phyloP scores from a whole-genome alignment of 2,888 invertebrate genomes.

The Drosophila tanythrix region DNA sequence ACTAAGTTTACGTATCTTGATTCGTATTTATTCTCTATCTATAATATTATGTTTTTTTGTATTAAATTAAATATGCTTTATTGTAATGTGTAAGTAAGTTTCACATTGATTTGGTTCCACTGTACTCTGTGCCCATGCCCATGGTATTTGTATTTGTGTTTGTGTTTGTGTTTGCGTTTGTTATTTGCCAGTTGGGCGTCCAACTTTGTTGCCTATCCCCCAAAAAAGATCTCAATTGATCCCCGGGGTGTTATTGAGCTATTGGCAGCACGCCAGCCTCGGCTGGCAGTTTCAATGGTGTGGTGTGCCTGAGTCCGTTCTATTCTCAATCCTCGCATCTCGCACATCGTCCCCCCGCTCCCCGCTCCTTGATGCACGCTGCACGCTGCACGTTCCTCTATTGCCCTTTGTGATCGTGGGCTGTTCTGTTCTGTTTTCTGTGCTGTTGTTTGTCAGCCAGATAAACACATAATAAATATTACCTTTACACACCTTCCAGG shows the following conservation, averaged over 20 bases:
- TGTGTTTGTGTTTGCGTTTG: neutral
- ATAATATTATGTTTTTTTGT: neutral
- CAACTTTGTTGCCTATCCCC: conserved; percentile 53
- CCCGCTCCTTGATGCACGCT: neutral
- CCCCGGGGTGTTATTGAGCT: conserved; percentile 78
- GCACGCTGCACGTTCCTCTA: conserved; percentile 12
- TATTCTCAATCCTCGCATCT: conserved; percentile 24
- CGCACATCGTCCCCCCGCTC: conserved; percentile 1
- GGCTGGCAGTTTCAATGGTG: conserved; percentile 19
- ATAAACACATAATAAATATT: conserved; percentile 77
- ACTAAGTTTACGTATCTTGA: neutral
- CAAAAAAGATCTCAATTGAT: conserved; percentile 76
- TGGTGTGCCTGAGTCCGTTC: conserved; percentile 16
- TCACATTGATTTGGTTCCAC: conserved; percentile 5
- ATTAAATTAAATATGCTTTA: neutral
- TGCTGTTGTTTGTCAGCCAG: conserved; percentile 58
- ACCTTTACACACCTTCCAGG: conserved; percentile 66
- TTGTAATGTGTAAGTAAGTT: neutral
- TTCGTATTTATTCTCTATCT: neutral
- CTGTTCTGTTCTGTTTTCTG: conserved; percentile 27
- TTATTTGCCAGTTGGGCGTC: conserved; percentile 20
- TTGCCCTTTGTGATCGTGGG: conserved; percentile 47
- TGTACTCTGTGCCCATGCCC: conserved; percentile 23
- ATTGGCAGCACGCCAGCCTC: conserved; percentile 69
- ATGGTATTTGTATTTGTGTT: neutral